Evolutionary conservation across 2,113 vertebrate genomes (phyloP).

Genomic region (Accipiter cooperii): DNA sequence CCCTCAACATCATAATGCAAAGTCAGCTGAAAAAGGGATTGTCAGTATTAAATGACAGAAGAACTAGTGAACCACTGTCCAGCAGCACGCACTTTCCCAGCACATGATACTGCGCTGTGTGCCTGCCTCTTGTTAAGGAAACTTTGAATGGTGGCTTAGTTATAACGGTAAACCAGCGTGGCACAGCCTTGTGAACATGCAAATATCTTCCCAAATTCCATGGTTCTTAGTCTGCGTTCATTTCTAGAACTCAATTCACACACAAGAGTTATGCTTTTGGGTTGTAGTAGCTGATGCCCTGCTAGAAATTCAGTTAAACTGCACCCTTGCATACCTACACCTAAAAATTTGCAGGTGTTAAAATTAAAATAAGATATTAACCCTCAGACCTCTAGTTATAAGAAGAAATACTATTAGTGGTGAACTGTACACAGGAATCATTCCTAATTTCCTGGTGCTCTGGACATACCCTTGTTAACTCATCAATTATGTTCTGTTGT

Average conservation of each 20-base stretch:
- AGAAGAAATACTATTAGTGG: not conserved
- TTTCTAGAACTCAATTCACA: not conserved
- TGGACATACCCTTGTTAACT: constrained; percentile 79
- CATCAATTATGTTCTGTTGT: constrained; percentile 90
- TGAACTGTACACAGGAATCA: not conserved
- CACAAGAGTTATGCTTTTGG: not conserved
- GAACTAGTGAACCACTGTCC: not conserved
- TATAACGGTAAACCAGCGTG: not conserved
- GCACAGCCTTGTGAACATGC: not conserved
- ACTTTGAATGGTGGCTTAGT: not conserved
- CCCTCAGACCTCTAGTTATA: not conserved
- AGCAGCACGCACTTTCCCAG: not conserved
- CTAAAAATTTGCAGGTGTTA: not conserved
- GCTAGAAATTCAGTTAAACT: not conserved
- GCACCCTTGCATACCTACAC: not conserved
- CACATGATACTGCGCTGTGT: fast-evolving
- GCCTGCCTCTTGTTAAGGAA: not conserved
- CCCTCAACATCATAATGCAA: not conserved
- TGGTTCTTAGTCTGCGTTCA: not conserved
- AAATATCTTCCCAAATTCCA: not conserved
- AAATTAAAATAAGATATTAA: not conserved
- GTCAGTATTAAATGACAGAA: not conserved
- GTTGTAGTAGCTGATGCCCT: not conserved
- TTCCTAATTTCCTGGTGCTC: not conserved
- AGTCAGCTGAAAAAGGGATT: not conserved